A percentile compares a stretch with the other conserved stretches of the same genome.
Evolutionary conservation across 1,140 invertebrate genomes (phyloP).

Genomic region (Neelides sp.): DNA sequence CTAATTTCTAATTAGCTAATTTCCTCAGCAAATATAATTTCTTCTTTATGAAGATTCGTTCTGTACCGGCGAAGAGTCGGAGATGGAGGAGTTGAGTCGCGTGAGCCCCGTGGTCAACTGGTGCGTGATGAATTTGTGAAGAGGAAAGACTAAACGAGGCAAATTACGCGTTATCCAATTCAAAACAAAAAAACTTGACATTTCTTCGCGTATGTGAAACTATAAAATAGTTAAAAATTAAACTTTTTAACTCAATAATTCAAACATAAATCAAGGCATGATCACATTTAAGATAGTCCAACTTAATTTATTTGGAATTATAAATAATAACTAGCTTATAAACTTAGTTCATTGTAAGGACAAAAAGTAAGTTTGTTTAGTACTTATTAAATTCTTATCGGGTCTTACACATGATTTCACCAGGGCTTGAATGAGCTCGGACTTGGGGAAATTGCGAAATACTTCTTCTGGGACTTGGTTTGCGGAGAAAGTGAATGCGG

Average conservation of each 20-base stretch:
- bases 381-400: no score
- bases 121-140: conserved; percentile 67
- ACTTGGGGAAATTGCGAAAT: no score
- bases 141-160: conserved; percentile 54
- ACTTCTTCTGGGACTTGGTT: no score
- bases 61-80: conserved; percentile 35
- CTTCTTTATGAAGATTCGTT: conserved; percentile 1
- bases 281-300: no score
- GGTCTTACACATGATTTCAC: conserved; percentile 28
- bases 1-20: no score
- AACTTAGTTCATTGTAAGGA: no score
- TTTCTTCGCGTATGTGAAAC: conserved; percentile 61
- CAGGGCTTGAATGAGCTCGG: conserved; percentile 25
- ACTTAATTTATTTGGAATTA: no score
- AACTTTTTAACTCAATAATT: conserved; percentile 10
- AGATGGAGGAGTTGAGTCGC: not conserved
- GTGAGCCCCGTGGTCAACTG: conserved; percentile 59
- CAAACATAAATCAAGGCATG: no score
- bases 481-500: conserved; percentile 19
- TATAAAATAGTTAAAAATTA: conserved; percentile 30
- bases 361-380: no score
- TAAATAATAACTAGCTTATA: no score
- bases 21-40: not conserved
- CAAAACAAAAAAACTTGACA: conserved; percentile 58
- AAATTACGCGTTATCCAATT: conserved; percentile 67